Base-by-base conservation (phyloP, 2,797 vertebrate species). In the Potorous gilbertii region DNA sequence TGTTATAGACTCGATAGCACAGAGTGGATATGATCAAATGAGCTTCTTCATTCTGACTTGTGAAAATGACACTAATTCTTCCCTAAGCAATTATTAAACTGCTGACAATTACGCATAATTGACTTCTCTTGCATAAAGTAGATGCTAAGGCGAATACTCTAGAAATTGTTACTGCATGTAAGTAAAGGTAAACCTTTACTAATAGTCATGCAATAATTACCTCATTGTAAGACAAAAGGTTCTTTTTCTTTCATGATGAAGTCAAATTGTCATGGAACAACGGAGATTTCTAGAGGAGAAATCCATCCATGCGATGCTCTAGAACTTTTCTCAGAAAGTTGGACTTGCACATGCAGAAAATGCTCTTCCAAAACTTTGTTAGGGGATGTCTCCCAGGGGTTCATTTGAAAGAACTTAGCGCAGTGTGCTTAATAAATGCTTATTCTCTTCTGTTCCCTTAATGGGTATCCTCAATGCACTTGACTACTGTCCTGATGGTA, bases 11-110 rank as follows among this genome's bases (percentile, higher is more conserved):
- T 50, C 74, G 93, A 92, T 34, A 94, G 74, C 92, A 62, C 29
- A 89, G 18, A 89, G 18, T 92, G 62, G 24, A 59, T 50, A 57
- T 12, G 40, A 93, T 34, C 4, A 50, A 5, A 4, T 3, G 91
- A 24, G 14, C 24, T 90, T 55, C 90, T 74, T 57, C 46, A 40
- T 56, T 54, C n/a, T 95, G 74, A 92, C n/a, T 90, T 97, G 94
- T n/a, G 59, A 74, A 93, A 54, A 52, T 54, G 21, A 27, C 57
- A 92, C 66, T 27, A 9, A 5, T 8, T 66, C 96, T 40, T 96
- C 87, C 95, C 87, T 28, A 93, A 96, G 56, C 91, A 95, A 93
- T 66, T 92, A 74, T 62, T 92, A 87, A 89, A 24, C 90, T 93
- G 10, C 13, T 46, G 81, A 91, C 92, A 96, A 54, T 54, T 31